These are phyloP conservation scores for Tachystola acroxantha DNA, from an alignment of 2,888 invertebrate species.

Conservation along the genomic window DNA sequence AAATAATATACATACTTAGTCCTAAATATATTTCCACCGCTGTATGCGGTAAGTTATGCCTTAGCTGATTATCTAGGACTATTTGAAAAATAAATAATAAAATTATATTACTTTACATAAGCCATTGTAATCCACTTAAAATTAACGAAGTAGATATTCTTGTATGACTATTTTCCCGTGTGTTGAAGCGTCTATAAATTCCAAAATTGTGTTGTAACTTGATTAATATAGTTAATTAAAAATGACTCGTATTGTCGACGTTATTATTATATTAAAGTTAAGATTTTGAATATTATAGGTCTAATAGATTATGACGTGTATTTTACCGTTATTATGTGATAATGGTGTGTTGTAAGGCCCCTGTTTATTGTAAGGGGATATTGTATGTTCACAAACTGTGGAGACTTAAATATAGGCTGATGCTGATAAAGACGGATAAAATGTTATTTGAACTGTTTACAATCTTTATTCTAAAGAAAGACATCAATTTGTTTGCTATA, in stretches of 20 bases:
- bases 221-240: background rate
- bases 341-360: too few species aligned
- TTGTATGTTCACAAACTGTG: too few species aligned
- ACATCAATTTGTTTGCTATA: too few species aligned
- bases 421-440: too few species aligned
- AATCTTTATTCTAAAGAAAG: too few species aligned
- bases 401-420: too few species aligned
- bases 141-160: conserved; percentile 20
- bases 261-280: background rate
- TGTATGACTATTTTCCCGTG: conserved; percentile 24
- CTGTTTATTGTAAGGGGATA: too few species aligned
- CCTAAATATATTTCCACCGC: conserved; percentile 39
- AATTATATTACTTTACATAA: conserved; percentile 17
- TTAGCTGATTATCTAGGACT: conserved; percentile 48
- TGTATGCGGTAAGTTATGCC: conserved; percentile 42
- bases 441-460: too few species aligned
- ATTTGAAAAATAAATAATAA: conserved; percentile 13
- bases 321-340: background rate
- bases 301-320: conserved; percentile 1
- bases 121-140: conserved; percentile 17
- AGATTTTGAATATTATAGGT: conserved; percentile 1
- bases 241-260: background rate
- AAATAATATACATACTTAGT: conserved; percentile 23
- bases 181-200: background rate
- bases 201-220: background rate